Evolutionary conservation across 2,113 vertebrate genomes (phyloP).

Genomic region (Mesocricetus auratus): DNA sequence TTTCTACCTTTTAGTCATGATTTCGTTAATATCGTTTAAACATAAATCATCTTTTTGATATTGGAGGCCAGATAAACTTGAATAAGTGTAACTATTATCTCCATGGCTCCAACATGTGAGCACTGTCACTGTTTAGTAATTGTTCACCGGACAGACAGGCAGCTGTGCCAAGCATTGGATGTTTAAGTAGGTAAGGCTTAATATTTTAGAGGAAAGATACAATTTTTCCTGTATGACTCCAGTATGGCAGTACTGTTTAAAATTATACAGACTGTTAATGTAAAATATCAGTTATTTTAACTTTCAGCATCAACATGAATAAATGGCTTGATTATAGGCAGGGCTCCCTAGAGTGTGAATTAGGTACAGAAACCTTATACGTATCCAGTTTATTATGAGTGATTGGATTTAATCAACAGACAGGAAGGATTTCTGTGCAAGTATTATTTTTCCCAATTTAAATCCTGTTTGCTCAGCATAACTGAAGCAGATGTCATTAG

Average conservation of each 20-base stretch:
- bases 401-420: constrained; percentile 82
- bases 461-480: constrained; percentile 83
- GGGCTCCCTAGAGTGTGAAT: background rate
- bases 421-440: constrained; percentile 80
- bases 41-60: background rate
- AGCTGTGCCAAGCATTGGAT: background rate
- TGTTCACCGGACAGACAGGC: background rate
- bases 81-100: background rate
- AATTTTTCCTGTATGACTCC: constrained; percentile 8
- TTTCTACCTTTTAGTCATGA: constrained; percentile 1
- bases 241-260: constrained; percentile 41
- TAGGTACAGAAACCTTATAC: constrained; percentile 48
- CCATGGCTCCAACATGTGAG: background rate
- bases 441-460: constrained; percentile 80
- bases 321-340: constrained; percentile 48
- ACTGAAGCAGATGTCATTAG: constrained; percentile 77
- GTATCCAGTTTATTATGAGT: constrained; percentile 73
- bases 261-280: constrained; percentile 57
- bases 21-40: constrained; percentile 41
- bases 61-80: background rate
- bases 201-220: constrained; percentile 50
- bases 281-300: constrained; percentile 70
- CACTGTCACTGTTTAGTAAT: constrained; percentile 27
- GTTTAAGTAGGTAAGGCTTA: background rate
- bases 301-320: constrained; percentile 68